Evolutionary conservation across 2,797 vertebrate genomes (phyloP).

Genomic region (Cottoperca gobio): DNA sequence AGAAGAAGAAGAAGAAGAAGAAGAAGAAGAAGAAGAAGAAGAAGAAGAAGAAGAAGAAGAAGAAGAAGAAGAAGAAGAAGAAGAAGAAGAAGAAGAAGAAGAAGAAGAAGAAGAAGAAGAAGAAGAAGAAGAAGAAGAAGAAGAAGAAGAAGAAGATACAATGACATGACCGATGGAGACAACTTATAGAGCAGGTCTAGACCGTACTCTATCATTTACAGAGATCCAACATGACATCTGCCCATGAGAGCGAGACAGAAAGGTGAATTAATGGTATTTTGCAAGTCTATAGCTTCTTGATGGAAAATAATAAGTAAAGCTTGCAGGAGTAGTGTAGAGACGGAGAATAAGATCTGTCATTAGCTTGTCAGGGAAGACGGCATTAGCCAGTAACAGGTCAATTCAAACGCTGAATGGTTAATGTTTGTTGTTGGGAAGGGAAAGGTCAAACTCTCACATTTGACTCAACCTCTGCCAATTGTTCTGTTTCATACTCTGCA

Average conservation of each 20-base stretch:
- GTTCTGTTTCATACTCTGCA: conserved; percentile 27
- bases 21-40: no score
- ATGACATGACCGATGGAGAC: not conserved
- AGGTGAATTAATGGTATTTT: conserved; percentile 15
- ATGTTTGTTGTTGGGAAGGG: conserved; percentile 61
- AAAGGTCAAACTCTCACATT: conserved; percentile 73
- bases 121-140: no score
- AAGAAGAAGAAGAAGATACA: no score
- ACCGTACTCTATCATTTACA: no score
- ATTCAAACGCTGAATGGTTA: conserved; percentile 64
- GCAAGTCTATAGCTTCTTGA: conserved; percentile 1
- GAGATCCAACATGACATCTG: no score
- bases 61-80: no score
- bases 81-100: no score
- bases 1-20: no score
- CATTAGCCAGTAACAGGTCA: conserved; percentile 56
- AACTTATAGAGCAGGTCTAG: no score
- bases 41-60: no score
- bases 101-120: no score
- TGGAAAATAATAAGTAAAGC: conserved; percentile 39
- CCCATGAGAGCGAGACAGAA: not conserved
- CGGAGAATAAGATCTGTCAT: conserved; percentile 53
- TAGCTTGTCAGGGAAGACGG: conserved; percentile 62
- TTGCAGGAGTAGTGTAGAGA: not conserved
- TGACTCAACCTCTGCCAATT: conserved; percentile 52